Evolutionary conservation across 2,888 invertebrate species (phyloP), one percentile per base, ranked within the genome.

Genomic region (Drosophila quasianomalipes): DNA sequence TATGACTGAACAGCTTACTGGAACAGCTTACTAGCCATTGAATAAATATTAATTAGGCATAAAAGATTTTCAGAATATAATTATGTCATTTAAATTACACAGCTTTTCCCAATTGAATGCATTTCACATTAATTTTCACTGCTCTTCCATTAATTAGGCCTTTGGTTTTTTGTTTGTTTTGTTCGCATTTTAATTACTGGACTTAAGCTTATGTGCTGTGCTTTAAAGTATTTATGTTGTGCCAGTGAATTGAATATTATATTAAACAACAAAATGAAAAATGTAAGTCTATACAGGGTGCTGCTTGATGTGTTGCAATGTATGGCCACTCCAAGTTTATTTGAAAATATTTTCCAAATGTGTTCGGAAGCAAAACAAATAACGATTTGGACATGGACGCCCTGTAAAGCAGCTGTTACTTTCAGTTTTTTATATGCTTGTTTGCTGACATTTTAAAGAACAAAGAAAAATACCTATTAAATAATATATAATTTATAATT

Each of bases 271-370:
- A 47, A 31, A 33, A 28, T n/a, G 7, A 4, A 55, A 28, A 12
- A 22, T 0, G 14, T 41, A 52, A 41, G 28, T 53, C 30, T 28
- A 31, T 61, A 69, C 65, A 79, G 80, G 77, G 80, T 77, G 65
- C 9, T 54, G 9, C 52, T 12, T 22, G 44, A 39, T 3, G 7
- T 63, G 19, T 41, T 57, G 60, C 26, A 41, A 19, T 4, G 14
- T 7, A 26, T 28, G 5, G 14, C 22, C 30, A n/a, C 7, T 22
- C 4, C 6, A 31, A 31, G n/a, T 14, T n/a, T 12, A 10, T 19
- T 51, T n/a, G 30, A 31, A 53, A 14, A 4, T 4, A 33, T 53
- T 22, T 31, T 26, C 4, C 1, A 2, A 22, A 4, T 22, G 14
- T 44, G 1, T 14, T 41, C n/a, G n/a, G 12, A 44, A 22, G 1